Evolutionary conservation across 2,888 invertebrate species (phyloP).

Genomic region (Acanthacorydalis orientalis): DNA sequence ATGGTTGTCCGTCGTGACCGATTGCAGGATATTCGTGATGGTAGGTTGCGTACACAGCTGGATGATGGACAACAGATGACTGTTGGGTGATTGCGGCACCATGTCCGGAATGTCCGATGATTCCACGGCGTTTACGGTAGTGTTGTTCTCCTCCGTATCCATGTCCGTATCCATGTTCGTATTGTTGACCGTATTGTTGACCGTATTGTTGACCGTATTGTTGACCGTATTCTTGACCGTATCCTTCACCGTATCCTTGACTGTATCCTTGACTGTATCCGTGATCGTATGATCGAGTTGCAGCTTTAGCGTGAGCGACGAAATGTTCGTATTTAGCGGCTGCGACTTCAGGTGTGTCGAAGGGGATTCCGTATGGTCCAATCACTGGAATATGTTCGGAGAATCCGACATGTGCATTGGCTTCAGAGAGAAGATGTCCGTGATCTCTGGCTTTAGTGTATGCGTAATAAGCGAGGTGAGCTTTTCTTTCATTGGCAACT

Average conservation of each 20-base stretch:
- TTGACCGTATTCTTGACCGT: neutral
- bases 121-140: slow-evolving; percentile 1
- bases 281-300: neutral
- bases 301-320: neutral
- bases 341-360: slow-evolving; percentile 5
- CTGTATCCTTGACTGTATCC: neutral
- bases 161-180: neutral
- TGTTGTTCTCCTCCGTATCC: slow-evolving; percentile 1
- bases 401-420: neutral
- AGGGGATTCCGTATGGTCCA: slow-evolving; percentile 6
- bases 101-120: slow-evolving; percentile 2
- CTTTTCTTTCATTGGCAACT: slow-evolving; percentile 6
- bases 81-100: no score
- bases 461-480: slow-evolving; percentile 6
- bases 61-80: no score
- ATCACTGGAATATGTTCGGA: slow-evolving; percentile 1
- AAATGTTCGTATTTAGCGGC: neutral
- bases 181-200: neutral
- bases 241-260: neutral
- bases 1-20: slow-evolving; percentile 4
- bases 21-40: neutral
- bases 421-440: neutral
- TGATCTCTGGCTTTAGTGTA: neutral
- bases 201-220: neutral
- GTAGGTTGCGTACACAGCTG: no score